Conservation (phyloP, 2,113 vertebrate genomes). For the Alces alces region DNA sequence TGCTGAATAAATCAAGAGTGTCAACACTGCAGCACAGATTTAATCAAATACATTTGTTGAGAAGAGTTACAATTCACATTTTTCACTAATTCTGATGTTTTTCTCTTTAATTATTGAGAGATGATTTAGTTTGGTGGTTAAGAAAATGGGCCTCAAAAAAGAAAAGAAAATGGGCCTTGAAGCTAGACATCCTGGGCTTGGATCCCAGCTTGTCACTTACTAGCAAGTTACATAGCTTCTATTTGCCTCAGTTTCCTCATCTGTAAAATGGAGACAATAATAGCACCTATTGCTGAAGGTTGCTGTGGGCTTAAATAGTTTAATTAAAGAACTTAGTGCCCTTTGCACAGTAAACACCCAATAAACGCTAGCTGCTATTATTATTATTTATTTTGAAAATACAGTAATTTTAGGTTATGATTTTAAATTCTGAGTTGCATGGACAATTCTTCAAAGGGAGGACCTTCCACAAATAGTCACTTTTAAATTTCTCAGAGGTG, state of each 20-base stretch:
- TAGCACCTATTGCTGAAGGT: neutral
- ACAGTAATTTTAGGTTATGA: neutral
- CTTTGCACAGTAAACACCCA: neutral
- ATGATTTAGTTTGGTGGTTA: neutral
- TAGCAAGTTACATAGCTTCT: neutral
- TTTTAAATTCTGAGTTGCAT: neutral
- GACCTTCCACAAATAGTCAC: neutral
- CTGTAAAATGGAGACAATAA: neutral
- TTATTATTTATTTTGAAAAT: neutral
- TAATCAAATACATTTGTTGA: neutral
- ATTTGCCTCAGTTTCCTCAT: neutral
- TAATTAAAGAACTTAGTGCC: neutral
- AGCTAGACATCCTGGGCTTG: neutral
- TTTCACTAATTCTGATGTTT: neutral
- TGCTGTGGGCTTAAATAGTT: neutral
- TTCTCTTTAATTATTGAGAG: slow-evolving; percentile 1
- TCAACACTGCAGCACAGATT: neutral
- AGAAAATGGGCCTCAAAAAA: neutral
- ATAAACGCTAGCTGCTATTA: neutral
- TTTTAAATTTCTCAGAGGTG: neutral
- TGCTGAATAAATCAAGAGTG: slow-evolving; percentile 2
- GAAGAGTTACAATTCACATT: neutral
- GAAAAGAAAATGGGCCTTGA: neutral
- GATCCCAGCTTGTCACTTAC: neutral
- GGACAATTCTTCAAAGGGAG: neutral